Conservation (phyloP, 2,113 vertebrate species). For the Paedocypris sp. region DNA sequence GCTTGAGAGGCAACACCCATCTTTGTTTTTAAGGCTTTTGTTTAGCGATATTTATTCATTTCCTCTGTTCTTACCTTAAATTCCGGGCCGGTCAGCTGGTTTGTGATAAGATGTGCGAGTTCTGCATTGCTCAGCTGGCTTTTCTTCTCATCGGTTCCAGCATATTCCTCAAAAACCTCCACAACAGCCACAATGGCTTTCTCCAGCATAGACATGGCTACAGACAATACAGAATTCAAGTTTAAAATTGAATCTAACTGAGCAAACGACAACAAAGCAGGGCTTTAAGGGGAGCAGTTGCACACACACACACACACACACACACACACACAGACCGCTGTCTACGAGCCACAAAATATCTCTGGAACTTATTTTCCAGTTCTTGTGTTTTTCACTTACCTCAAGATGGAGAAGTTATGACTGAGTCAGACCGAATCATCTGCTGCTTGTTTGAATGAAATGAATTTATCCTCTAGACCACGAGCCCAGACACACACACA, state of each 20-base stretch:
- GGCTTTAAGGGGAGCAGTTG: not conserved
- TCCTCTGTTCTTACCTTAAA: slow-evolving; percentile 38
- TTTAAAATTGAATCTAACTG: too few species aligned
- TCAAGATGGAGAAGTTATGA: not conserved
- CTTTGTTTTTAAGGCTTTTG: not conserved
- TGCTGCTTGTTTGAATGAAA: not conserved
- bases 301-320: not conserved
- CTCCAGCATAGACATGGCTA: slow-evolving; percentile 53
- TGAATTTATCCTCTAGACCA: not conserved
- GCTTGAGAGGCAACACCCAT: too few species aligned
- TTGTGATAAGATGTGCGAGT: slow-evolving; percentile 40
- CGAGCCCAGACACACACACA: slow-evolving; percentile 2
- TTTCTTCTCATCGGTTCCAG: slow-evolving; percentile 40
- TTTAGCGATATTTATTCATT: not conserved
- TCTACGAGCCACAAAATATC: not conserved
- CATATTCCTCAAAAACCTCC: slow-evolving; percentile 53
- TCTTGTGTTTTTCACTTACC: not conserved
- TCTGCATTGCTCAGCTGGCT: slow-evolving; percentile 38
- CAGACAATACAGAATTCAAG: not conserved
- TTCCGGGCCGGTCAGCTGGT: slow-evolving; percentile 41
- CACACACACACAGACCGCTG: not conserved
- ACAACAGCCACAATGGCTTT: slow-evolving; percentile 44
- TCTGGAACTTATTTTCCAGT: not conserved
- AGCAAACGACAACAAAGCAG: too few species aligned
- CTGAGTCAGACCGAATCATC: not conserved